A percentile compares a stretch with the other conserved stretches of the same genome.
Evolutionary conservation across 2,888 invertebrate species (phyloP).

Genomic region (Chloromyia formosa): DNA sequence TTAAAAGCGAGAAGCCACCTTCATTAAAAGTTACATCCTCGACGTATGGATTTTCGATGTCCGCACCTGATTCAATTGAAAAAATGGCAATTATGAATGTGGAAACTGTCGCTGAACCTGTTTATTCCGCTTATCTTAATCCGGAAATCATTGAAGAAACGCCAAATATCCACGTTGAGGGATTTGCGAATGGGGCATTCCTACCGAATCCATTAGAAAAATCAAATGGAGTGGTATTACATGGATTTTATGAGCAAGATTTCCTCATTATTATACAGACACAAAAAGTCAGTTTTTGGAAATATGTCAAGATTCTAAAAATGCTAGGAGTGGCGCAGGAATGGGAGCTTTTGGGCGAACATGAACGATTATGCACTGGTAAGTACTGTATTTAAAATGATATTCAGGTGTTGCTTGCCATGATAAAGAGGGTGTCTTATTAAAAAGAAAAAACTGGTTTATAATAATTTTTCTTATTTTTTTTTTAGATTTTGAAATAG

Average conservation of each 20-base stretch:
- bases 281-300: slow-evolving; percentile 59
- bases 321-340: slow-evolving; percentile 54
- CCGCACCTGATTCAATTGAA: too few relatives aligned
- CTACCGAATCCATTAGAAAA: slow-evolving; percentile 58
- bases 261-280: slow-evolving; percentile 61
- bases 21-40: too few relatives aligned
- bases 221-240: slow-evolving; percentile 57
- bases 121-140: background rate
- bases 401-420: too few relatives aligned
- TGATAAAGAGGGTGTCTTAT: too few relatives aligned
- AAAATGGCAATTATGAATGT: too few relatives aligned
- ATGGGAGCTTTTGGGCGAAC: slow-evolving; percentile 59
- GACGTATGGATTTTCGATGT: too few relatives aligned
- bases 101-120: background rate
- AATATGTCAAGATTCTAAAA: slow-evolving; percentile 58
- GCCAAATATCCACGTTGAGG: background rate
- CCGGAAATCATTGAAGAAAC: background rate
- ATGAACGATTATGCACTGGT: slow-evolving; percentile 57
- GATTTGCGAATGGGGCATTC: background rate
- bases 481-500: slow-evolving; percentile 58
- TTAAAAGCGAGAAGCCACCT: too few relatives aligned
- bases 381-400: slow-evolving; percentile 41
- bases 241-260: slow-evolving; percentile 60
- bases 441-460: too few relatives aligned
- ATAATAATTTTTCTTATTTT: too few relatives aligned